Evolutionary conservation across 2,888 invertebrate species (phyloP), one percentile per base, ranked within the genome.

Genomic region (Diaperis boleti): DNA sequence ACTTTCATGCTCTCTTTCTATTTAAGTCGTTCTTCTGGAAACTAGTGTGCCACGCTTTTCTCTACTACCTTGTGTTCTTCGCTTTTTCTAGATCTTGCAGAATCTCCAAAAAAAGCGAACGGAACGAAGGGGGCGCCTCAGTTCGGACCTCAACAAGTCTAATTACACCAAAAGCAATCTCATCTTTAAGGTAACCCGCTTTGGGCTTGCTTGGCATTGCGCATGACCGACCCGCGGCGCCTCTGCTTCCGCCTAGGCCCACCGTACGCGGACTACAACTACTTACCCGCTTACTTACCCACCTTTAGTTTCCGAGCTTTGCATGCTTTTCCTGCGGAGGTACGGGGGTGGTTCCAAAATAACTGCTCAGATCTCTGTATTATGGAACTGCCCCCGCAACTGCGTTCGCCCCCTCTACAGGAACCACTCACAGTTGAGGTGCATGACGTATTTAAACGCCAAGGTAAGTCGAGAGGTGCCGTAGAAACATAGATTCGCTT

Each of bases 51-150:
- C 76, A 76, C 77, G 81, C 80, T 81, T 82, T 86, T 86, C 86
- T 88, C 87, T 89, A 89, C 89, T 90, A 89, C 88, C 89, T 89
- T 89, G 89, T 89, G 89, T 90, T 90, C 90, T 90, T 90, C 90
- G 90, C 90, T 90, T 91, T 90, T 93, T 94, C 92, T 94, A 95
- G 94, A 95, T 95, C 92, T 94, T 94, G 92, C 95, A 95, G 94
- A 95, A 94, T 91, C 94, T 95, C 88, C 94, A 95, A 93, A 94
- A 95, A 94, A 95, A 95, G 91, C 93, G 94, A 91, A 94, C 94
- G 88, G 94, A 94, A 91, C 90, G 94, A 88, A 92, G 94, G 90
- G 94, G 94, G 88, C 92, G 94, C 87, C 93, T 94, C 90, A 91
- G 92, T 91, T 93, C 93, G 88, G 94, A 95, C 87, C 87, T 89